Evolutionary conservation across 2,888 invertebrate species (phyloP), one percentile per base, ranked within the genome.

Genomic region (Pseudeuparius sepicola): DNA sequence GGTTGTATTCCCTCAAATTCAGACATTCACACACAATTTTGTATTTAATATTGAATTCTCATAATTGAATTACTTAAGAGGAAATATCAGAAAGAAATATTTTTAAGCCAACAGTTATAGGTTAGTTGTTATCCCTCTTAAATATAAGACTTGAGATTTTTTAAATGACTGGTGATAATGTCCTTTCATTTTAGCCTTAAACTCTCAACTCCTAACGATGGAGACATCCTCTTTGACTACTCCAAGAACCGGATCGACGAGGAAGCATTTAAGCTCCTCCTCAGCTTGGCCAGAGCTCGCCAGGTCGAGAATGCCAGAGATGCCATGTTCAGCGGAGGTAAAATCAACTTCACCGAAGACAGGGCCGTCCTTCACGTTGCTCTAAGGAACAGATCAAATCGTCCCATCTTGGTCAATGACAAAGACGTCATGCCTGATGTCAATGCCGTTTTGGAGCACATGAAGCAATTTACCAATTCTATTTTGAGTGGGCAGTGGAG

Each of bases 331-430:
- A 51, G 53, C 29, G 98, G 96, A n/a, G 73, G 86, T 53, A 89
- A 87, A 61, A 97, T 99, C 45, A 99, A 99, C 67, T 89, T 93
- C 56, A 98, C 98, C 0, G 98, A 99, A 63, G 77, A 87, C 57
- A 75, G 98, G 34, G 87, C 97, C 10, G 98, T 99, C 1, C 67
- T 99, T 5, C 98, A 99, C 60, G 71, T 85, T 11, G 98, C 98
- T 2, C 70, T 99, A 25, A 76, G 98, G 34, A 94, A 97, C 64
- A 73, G 88, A 29, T 65, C 71, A 41, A 85, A 85, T 60, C 65
- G 61, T 5, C 79, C 88, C 0, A 85, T 97, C 48, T 42, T 78
- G 11, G 81, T 96, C 2, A 79, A 87, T 57, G 85, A 83, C 3
- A 73, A 79, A 57, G 88, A 99, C 68, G 89, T 97, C 1, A 90